A percentile compares a stretch with the other conserved stretches of the same genome.
Conservation (phyloP, 2,113 vertebrate genomes). For the Telmatochromis brachygnathus region DNA sequence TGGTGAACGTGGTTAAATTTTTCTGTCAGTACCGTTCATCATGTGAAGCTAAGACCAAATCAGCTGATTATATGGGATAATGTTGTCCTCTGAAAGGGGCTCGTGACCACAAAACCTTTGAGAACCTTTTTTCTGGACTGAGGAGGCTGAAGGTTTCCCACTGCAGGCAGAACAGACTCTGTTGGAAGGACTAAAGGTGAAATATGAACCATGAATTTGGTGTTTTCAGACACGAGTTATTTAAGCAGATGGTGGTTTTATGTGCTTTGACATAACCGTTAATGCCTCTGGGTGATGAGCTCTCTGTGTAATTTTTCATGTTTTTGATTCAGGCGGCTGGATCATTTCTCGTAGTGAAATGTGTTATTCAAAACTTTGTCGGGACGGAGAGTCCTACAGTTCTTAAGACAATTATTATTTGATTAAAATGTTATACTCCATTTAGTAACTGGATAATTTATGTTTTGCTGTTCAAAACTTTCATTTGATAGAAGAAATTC, state of each 20-base stretch:
- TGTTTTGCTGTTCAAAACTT: background rate
- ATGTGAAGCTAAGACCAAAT: background rate
- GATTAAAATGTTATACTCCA: background rate
- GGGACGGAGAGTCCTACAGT: rapidly evolving
- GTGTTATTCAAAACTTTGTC: rapidly evolving
- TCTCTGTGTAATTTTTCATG: rapidly evolving
- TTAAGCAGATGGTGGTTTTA: background rate
- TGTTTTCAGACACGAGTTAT: background rate
- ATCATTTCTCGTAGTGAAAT: rapidly evolving
- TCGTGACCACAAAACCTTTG: rapidly evolving
- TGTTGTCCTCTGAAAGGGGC: background rate
- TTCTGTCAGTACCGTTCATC: background rate
- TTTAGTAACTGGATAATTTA: background rate
- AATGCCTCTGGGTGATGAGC: background rate
- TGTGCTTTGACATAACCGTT: rapidly evolving
- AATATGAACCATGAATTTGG: rapidly evolving
- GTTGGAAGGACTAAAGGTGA: background rate
- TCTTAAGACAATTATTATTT: background rate
- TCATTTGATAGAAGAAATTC: background rate
- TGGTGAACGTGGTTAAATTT: background rate
- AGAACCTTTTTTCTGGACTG: background rate
- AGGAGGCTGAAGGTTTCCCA: rapidly evolving
- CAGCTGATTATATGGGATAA: too few species aligned
- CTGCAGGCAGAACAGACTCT: background rate
- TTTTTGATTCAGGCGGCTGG: background rate